Conservation (phyloP, 2,888 invertebrate genomes). For the Perizoma flavofasciatum region DNA sequence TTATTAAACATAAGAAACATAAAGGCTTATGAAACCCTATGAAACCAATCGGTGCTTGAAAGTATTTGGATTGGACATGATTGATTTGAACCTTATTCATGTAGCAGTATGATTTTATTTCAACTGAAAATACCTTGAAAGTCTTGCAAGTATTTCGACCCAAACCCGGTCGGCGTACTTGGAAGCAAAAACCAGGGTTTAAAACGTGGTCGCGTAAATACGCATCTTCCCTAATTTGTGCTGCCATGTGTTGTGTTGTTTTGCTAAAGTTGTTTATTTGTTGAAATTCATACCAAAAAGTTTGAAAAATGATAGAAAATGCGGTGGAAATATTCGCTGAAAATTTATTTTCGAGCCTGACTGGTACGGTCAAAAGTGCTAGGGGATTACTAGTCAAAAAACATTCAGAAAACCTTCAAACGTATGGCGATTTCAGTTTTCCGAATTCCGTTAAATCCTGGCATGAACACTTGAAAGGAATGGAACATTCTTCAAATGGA, state of each 20-base stretch:
- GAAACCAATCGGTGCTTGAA: too few relatives aligned
- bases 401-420: conserved; percentile 82
- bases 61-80: too few relatives aligned
- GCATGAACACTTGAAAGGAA: conserved; percentile 62
- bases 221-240: too few relatives aligned
- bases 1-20: too few relatives aligned
- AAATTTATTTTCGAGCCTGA: conserved; percentile 53
- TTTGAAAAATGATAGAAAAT: conserved; percentile 53
- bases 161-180: too few relatives aligned
- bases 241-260: neutral
- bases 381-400: conserved; percentile 76
- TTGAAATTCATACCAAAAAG: neutral
- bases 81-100: too few relatives aligned
- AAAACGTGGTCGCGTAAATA: too few relatives aligned
- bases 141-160: too few relatives aligned
- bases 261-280: neutral
- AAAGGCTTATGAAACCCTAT: too few relatives aligned
- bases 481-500: conserved; percentile 29
- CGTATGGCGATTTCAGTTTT: conserved; percentile 87
- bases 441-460: conserved; percentile 83
- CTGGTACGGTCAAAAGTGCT: conserved; percentile 41
- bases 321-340: conserved; percentile 49
- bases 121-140: too few relatives aligned
- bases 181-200: too few relatives aligned
- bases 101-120: too few relatives aligned